Evolutionary conservation across 2,888 invertebrate genomes (phyloP).

Genomic region (Sarcophaga rosellei): DNA sequence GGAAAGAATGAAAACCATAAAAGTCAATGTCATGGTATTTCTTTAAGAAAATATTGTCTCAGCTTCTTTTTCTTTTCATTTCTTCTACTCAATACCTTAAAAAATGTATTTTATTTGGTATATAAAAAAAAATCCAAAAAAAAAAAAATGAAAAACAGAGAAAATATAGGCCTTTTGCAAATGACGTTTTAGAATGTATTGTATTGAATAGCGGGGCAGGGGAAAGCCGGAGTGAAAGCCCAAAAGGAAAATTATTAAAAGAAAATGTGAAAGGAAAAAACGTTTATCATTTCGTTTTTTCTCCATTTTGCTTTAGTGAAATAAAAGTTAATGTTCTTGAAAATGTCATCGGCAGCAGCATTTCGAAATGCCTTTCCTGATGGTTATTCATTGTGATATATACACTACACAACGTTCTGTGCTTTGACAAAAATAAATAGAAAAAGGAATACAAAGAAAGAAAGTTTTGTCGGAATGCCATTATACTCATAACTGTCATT

Average conservation of each 20-base stretch:
- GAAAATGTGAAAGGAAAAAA: neutral
- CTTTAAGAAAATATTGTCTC: constrained; percentile 10
- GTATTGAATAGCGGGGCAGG: neutral
- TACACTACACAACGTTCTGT: neutral
- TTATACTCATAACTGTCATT: constrained; percentile 46
- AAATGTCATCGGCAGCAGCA: constrained; percentile 59
- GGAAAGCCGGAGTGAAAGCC: neutral
- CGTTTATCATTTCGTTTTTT: neutral
- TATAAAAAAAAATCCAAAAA: too few species aligned
- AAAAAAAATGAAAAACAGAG: neutral
- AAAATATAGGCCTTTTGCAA: constrained; percentile 12
- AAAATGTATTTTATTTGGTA: too few species aligned
- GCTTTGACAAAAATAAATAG: neutral
- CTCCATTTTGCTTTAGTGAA: constrained; percentile 22
- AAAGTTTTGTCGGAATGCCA: constrained; percentile 25
- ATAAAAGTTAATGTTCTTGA: constrained; percentile 63
- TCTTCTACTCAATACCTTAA: neutral
- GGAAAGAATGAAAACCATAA: constrained; percentile 38
- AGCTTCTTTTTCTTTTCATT: neutral
- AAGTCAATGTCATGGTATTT: constrained; percentile 58
- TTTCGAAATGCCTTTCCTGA: constrained; percentile 6
- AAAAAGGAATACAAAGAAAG: neutral
- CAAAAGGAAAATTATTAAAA: neutral
- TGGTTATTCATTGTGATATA: constrained; percentile 17
- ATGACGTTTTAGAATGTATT: neutral